Evolutionary conservation across 2,888 invertebrate genomes (phyloP).

Genomic region (Herminia tarsipennalis): DNA sequence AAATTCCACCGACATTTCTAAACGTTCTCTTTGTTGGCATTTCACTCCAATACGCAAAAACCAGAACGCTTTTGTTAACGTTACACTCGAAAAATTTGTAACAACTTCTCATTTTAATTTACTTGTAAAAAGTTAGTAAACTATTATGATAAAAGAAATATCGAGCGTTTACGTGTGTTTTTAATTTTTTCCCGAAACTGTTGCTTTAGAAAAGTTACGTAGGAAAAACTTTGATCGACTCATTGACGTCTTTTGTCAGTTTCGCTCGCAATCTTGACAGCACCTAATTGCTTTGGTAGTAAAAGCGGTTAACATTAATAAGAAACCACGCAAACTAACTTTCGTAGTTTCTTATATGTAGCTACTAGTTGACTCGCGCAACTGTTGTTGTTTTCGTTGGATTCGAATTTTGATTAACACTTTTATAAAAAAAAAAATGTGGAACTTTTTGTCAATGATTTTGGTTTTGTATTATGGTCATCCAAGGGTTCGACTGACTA

Average conservation of each 20-base stretch:
- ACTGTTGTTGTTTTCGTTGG: too few species aligned
- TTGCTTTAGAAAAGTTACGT: constrained; percentile 18
- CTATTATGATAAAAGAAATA: constrained; percentile 4
- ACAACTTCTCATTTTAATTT: background rate
- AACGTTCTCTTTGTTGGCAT: constrained; percentile 1
- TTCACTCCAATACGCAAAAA: constrained; percentile 8
- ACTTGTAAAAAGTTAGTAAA: constrained; percentile 2
- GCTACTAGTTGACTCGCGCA: too few species aligned
- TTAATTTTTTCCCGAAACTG: constrained; percentile 23
- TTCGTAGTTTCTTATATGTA: background rate
- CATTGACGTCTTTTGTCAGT: constrained; percentile 10
- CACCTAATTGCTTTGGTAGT: constrained; percentile 5
- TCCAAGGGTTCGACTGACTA: too few species aligned
- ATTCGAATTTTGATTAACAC: too few species aligned
- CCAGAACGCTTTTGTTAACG: constrained; percentile 4
- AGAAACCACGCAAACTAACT: background rate
- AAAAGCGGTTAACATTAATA: constrained; percentile 1
- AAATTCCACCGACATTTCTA: background rate
- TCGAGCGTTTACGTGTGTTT: constrained; percentile 25
- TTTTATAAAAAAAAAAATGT: too few species aligned
- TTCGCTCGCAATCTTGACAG: constrained; percentile 4
- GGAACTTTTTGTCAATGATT: too few species aligned
- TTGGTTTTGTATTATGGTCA: too few species aligned
- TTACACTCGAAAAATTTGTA: background rate
- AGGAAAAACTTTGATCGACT: constrained; percentile 24